phyloP scores from a whole-genome alignment of 30 jellyfish, hydroid and myxozoan genomes.

The Turritopsis dohrnii region DNA sequence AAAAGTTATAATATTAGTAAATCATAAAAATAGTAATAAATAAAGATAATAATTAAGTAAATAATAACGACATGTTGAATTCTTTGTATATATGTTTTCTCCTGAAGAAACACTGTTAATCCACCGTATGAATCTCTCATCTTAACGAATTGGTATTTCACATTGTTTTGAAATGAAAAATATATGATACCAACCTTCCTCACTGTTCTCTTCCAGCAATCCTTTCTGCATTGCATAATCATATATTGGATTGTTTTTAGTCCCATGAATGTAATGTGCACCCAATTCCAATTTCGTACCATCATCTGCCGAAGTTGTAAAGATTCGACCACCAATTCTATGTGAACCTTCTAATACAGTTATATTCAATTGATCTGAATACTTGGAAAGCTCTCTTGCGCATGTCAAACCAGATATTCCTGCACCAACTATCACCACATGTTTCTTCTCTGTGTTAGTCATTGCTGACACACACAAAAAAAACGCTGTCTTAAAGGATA shows the following conservation, averaged over 20 bases:
- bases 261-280: conserved; percentile 83
- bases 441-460: background rate
- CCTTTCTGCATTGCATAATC: conserved; percentile 35
- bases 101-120: too few species aligned
- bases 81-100: too few species aligned
- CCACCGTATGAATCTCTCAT: too few species aligned
- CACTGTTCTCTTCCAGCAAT: conserved; percentile 28
- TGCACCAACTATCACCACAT: conserved; percentile 57
- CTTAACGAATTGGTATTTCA: too few species aligned
- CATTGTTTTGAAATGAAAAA: too few species aligned
- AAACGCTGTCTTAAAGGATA: background rate
- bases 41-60: too few species aligned
- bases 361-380: conserved; percentile 21
- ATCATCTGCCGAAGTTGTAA: background rate
- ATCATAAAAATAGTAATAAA: too few species aligned
- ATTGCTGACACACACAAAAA: background rate
- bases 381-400: conserved; percentile 38
- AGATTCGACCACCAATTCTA: conserved; percentile 27
- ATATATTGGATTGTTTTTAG: conserved; percentile 46
- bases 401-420: conserved; percentile 59
- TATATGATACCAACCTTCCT: conserved; percentile 23
- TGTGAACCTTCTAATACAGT: conserved; percentile 44
- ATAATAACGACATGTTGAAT: too few species aligned
- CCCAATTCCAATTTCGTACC: conserved; percentile 47
- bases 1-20: too few species aligned